These are phyloP conservation scores for Nothoprocta pentlandii DNA, from an alignment of 2,113 vertebrate genomes.

Conservation along the genomic window DNA sequence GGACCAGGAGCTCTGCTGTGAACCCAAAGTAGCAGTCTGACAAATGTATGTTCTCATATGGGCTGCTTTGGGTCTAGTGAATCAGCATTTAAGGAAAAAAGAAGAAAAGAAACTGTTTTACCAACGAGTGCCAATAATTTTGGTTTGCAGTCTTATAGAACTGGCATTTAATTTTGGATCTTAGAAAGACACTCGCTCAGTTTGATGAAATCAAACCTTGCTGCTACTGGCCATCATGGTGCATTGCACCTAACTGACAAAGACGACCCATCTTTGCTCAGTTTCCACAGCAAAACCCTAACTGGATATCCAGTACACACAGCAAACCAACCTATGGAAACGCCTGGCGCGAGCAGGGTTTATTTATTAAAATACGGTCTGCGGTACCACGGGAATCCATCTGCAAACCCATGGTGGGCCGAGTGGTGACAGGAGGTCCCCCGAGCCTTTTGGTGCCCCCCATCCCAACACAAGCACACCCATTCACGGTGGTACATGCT, in stretches of 20 bases:
- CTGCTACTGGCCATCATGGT: neutral
- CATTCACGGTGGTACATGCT: neutral
- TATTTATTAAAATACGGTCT: neutral
- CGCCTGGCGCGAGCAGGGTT: neutral
- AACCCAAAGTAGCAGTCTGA: neutral
- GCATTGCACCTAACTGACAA: neutral
- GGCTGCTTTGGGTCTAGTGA: neutral
- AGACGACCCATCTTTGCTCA: neutral
- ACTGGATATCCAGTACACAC: neutral
- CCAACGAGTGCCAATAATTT: neutral
- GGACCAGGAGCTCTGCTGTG: neutral
- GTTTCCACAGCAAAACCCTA: neutral
- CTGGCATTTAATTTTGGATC: conserved; percentile 24
- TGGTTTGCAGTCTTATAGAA: neutral
- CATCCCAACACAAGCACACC: neutral
- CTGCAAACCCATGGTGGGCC: neutral
- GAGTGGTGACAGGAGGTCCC: fast-evolving
- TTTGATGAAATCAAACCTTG: neutral
- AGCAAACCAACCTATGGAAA: neutral
- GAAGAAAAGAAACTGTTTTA: neutral
- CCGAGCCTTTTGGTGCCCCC: neutral
- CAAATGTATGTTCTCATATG: neutral
- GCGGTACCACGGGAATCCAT: neutral
- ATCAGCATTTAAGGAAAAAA: neutral
- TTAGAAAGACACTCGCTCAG: neutral